These are phyloP conservation scores for Zaprionus gabonicus DNA, from an alignment of 1,140 invertebrate species.

Conservation along the genomic window DNA sequence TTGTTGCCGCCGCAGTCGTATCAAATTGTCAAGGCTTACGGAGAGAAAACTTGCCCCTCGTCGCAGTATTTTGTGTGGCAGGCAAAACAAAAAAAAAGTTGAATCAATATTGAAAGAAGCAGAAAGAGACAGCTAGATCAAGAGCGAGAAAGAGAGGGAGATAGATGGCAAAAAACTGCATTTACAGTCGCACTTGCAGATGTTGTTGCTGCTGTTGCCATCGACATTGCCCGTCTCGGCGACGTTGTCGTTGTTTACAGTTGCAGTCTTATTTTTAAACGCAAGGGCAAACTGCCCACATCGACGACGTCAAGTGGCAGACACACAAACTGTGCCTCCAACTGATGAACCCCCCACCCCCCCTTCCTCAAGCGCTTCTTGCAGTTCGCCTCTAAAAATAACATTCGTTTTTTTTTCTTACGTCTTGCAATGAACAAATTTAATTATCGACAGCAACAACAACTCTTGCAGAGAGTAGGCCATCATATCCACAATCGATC, in stretches of 20 bases:
- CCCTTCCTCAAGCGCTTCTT: not conserved
- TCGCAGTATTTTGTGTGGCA: conserved; percentile 12
- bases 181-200: conserved; percentile 24
- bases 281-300: conserved; percentile 74
- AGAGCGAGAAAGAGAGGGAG: not conserved
- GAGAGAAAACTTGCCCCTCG: conserved; percentile 50
- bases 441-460: conserved; percentile 64
- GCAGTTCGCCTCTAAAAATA: conserved; percentile 36
- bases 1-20: conserved; percentile 35
- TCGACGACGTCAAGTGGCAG: conserved; percentile 40
- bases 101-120: conserved; percentile 65
- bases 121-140: not conserved
- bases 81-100: conserved; percentile 40
- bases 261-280: conserved; percentile 74
- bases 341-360: not conserved
- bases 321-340: conserved; percentile 33
- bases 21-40: conserved; percentile 61
- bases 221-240: conserved; percentile 31
- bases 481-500: conserved; percentile 29
- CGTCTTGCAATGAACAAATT: conserved; percentile 66
- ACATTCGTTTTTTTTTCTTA: conserved; percentile 44
- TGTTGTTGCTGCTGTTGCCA: conserved; percentile 49
- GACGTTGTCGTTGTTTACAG: conserved; percentile 50
- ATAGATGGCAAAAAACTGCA: conserved; percentile 30
- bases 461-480: conserved; percentile 28